Base-by-base conservation (phyloP, 2,113 vertebrate species). In the Noctilio leporinus region DNA sequence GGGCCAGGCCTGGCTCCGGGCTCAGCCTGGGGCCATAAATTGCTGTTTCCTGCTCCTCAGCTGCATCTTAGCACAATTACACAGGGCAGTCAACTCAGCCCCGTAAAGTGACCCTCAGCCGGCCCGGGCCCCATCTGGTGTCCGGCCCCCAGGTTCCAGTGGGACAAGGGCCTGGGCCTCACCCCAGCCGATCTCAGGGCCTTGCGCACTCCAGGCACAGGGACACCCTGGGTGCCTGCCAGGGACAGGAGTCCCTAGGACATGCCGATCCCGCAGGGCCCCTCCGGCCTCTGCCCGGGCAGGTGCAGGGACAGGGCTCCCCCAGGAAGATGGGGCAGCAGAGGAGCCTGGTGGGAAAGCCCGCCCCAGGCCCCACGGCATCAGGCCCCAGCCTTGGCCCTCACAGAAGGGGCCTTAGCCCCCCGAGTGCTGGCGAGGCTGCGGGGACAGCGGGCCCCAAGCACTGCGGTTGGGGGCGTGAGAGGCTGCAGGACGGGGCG, bases 151-250 rank as follows among this genome's bases (percentile, higher is more conserved):
- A 0, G 40, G 7, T 1, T 1, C 49, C 0, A 5, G 72, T 35
- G 0, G 57, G 43, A 22, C 19, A 30, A 4, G 20, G 57, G 19
- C 43, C 35, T 0, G 0, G 38, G 15, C 51, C 40, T 7, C 4
- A 0, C 17, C 51, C 69, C 43, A 26, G 24, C 22, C 7, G 10
- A 0, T 1, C 12, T 26, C 38, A 3, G 9, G 11, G n/a, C n/a
- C 30, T 28, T 2, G 0, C 59, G 35, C 81, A n/a, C 40, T 17
- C 2, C 0, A 33, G 89, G 7, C 72, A 5, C 40, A 3, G 2
- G 2, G 24, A 45, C 16, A 19, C 33, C 10, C 16, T 1, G 22
- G 59, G 19, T 19, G 19, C 62, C 53, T 76, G 47, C 22, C 22
- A 6, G 47, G 59, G 45, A 53, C 45, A n/a, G 49, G 24, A 40